Evolutionary conservation across 1,140 invertebrate genomes (phyloP).

Genomic region (Plectrocnemia conspersa): DNA sequence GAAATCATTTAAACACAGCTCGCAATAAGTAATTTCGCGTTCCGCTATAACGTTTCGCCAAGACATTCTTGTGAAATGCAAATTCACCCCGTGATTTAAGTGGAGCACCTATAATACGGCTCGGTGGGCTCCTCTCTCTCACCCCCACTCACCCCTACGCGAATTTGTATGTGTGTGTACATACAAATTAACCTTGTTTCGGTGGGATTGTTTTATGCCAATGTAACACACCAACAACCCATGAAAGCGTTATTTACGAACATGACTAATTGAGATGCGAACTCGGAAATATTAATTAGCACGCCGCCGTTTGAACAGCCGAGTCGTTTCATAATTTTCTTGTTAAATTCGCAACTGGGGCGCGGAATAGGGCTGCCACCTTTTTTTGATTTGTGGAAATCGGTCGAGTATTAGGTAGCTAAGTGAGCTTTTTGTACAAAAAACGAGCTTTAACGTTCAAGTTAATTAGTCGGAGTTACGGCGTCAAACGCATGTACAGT

Average conservation of each 20-base stretch:
- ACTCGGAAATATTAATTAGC: neutral
- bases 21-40: conserved; percentile 32
- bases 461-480: too few relatives aligned
- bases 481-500: too few relatives aligned
- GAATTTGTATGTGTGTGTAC: neutral
- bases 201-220: conserved; percentile 7
- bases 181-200: neutral
- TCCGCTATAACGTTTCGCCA: conserved; percentile 19
- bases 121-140: neutral
- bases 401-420: too few relatives aligned
- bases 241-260: conserved; percentile 6
- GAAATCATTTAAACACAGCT: conserved; percentile 33
- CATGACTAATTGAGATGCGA: neutral
- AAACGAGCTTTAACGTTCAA: too few relatives aligned
- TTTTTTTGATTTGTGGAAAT: too few relatives aligned
- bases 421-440: too few relatives aligned
- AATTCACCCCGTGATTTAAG: conserved; percentile 28
- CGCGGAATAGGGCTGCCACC: too few relatives aligned
- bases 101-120: neutral
- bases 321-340: too few relatives aligned
- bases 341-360: too few relatives aligned
- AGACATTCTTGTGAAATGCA: conserved; percentile 28
- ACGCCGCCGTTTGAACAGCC: too few relatives aligned
- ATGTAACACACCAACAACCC: neutral
- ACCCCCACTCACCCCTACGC: neutral